phyloP scores from a whole-genome alignment of 2,888 invertebrate species.

The Cyaniris semiargus region DNA sequence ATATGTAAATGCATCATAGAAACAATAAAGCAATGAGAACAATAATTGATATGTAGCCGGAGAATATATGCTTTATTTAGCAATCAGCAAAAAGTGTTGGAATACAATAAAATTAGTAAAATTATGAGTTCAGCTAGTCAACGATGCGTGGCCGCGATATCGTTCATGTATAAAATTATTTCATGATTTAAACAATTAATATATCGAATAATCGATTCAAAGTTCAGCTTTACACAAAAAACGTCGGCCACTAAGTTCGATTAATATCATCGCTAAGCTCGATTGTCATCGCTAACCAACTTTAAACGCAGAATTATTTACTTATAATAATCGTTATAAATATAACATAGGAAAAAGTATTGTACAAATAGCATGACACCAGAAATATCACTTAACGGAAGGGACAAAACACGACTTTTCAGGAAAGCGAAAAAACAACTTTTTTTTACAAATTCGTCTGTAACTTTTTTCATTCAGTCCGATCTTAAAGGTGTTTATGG shows the following conservation, averaged over 20 bases:
- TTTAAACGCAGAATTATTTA: background rate
- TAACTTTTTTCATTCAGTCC: no score
- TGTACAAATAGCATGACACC: no score
- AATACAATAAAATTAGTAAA: conserved; percentile 28
- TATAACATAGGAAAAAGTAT: no score
- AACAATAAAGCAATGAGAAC: conserved; percentile 29
- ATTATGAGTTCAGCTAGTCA: conserved; percentile 22
- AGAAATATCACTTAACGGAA: no score
- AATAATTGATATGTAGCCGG: conserved; percentile 29
- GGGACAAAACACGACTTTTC: no score
- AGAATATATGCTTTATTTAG: conserved; percentile 33
- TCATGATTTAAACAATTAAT: conserved; percentile 19
- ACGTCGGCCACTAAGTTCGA: background rate
- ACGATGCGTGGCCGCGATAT: conserved; percentile 15
- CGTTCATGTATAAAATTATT: conserved; percentile 30
- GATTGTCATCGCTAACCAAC: background rate
- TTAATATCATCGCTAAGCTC: background rate
- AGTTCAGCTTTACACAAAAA: conserved; percentile 19
- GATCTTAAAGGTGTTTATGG: no score
- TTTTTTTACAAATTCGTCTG: no score
- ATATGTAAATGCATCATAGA: conserved; percentile 13
- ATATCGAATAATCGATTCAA: conserved; percentile 2
- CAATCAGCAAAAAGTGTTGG: conserved; percentile 32
- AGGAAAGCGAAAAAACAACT: no score
- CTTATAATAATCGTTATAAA: background rate